These are phyloP conservation scores for Papilio aristodemus DNA, from an alignment of 1,140 invertebrate genomes.

Conservation along the genomic window DNA sequence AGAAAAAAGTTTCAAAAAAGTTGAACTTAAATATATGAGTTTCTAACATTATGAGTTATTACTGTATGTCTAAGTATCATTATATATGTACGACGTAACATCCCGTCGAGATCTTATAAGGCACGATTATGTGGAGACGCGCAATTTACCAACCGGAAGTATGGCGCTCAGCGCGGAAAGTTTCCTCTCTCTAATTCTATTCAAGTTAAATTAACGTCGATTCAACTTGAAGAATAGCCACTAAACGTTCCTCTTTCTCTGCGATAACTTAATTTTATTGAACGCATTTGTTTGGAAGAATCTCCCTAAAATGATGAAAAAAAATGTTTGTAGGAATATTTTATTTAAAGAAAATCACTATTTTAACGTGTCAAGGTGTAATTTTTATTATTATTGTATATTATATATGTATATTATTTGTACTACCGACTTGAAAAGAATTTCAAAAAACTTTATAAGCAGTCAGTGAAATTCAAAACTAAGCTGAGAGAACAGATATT, in stretches of 20 bases:
- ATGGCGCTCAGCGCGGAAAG: not conserved
- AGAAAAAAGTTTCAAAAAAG: no score
- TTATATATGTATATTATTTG: no score
- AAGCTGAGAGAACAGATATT: no score
- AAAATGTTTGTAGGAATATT: no score
- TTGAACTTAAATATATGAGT: not conserved
- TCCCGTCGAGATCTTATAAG: not conserved
- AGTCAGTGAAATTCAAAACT: no score
- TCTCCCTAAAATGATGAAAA: no score
- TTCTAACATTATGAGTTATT: not conserved
- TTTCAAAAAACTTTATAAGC: no score
- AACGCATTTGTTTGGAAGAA: not conserved
- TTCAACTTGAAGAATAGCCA: constrained; percentile 1
- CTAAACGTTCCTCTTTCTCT: not conserved
- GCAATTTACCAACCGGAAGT: constrained; percentile 5
- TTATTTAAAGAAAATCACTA: no score
- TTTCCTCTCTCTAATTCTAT: not conserved
- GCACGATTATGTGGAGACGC: not conserved
- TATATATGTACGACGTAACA: constrained; percentile 10
- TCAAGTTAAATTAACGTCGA: not conserved
- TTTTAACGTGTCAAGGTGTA: no score
- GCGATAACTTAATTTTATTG: not conserved
- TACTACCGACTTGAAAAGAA: no score
- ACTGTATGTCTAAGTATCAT: not conserved
- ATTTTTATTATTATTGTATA: no score